Conservation (phyloP, 35 echinoderm and acorn worm genomes). For the Heliocidaris erythrogramma region DNA sequence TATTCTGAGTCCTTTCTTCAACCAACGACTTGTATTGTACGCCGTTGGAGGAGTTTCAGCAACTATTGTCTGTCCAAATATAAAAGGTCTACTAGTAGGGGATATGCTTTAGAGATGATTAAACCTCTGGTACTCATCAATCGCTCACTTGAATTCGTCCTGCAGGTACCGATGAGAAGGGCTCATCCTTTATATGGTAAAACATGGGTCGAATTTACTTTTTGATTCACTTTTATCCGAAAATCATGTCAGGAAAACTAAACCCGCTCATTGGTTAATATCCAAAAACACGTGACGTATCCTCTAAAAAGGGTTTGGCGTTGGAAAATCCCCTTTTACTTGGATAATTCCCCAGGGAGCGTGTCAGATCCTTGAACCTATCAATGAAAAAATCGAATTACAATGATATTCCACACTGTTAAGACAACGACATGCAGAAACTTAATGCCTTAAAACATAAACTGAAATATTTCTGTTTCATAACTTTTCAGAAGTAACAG, state of each 20-base stretch:
- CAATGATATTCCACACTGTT: too few species aligned
- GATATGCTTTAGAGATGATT: neutral
- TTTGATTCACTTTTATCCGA: neutral
- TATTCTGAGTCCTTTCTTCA: neutral
- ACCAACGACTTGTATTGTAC: neutral
- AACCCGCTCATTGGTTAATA: neutral
- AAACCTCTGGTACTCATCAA: neutral
- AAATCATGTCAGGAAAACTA: neutral
- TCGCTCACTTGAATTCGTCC: neutral
- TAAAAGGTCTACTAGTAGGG: too few species aligned
- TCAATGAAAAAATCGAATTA: neutral
- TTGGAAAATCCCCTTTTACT: neutral
- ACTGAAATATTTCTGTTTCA: too few species aligned
- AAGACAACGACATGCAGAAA: too few species aligned
- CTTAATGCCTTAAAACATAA: too few species aligned
- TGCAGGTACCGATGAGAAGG: too few species aligned
- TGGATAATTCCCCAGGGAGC: neutral
- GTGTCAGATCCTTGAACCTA: neutral
- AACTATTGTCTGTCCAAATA: neutral
- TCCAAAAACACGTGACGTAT: neutral
- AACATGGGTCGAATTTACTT: too few species aligned
- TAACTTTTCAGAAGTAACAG: too few species aligned
- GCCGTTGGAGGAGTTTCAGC: neutral
- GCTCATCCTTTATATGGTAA: neutral
- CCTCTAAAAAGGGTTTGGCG: neutral